Percentiles rank a stretch among this genome's conserved stretches.
phyloP scores from a whole-genome alignment of 2,888 invertebrate species.

The Tipula lateralis region DNA sequence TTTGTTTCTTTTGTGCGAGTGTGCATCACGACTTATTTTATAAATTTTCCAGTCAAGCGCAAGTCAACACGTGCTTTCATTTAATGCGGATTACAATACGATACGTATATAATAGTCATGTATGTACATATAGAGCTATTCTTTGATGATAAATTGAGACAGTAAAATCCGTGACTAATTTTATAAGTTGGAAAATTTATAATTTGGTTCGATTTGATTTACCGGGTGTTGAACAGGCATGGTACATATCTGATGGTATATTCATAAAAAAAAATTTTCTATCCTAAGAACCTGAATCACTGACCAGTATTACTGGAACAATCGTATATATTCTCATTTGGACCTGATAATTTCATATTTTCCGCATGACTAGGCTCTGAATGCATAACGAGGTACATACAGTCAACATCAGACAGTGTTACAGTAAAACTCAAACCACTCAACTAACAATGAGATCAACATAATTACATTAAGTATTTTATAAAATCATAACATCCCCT shows the following conservation, averaged over 20 bases:
- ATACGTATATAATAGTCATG: neutral
- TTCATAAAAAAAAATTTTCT: too few relatives aligned
- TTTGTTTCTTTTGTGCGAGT: neutral
- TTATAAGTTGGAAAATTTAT: neutral
- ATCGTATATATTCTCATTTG: too few relatives aligned
- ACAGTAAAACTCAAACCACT: neutral
- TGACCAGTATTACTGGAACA: too few relatives aligned
- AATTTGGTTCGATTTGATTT: too few relatives aligned
- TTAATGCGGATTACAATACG: neutral
- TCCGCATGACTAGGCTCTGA: too few relatives aligned
- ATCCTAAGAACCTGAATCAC: too few relatives aligned
- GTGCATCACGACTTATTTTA: neutral
- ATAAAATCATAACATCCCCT: neutral
- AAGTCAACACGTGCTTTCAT: neutral
- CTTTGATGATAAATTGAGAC: neutral
- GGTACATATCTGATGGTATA: too few relatives aligned
- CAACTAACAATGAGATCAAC: neutral
- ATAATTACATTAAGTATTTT: neutral
- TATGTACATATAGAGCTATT: neutral
- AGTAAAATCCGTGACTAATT: slow-evolving; percentile 1
- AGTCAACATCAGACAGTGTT: too few relatives aligned
- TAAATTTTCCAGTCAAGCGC: slow-evolving; percentile 24
- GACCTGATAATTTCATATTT: too few relatives aligned
- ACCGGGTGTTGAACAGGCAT: too few relatives aligned
- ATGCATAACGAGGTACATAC: too few relatives aligned